Conservation (phyloP, 1,140 invertebrate genomes). For the Pinna nobilis region DNA sequence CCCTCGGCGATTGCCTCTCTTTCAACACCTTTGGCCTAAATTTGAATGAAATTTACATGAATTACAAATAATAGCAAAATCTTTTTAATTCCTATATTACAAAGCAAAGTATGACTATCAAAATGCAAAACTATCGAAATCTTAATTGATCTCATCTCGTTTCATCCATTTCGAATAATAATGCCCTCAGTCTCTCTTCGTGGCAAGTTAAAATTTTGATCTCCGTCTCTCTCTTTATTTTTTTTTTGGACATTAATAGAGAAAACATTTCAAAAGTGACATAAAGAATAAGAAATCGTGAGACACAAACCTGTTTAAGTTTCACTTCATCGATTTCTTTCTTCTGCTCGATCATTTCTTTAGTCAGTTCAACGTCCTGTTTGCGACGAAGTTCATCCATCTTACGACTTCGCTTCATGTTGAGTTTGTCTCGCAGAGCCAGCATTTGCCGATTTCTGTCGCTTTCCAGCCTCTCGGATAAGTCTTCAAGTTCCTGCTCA, state of each 20-base stretch:
- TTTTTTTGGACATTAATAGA: neutral
- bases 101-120: too few relatives aligned
- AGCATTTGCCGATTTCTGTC: slow-evolving; percentile 63
- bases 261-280: neutral
- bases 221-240: too few relatives aligned
- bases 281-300: neutral
- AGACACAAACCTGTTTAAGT: slow-evolving; percentile 54
- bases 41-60: neutral
- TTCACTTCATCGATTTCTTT: slow-evolving; percentile 69
- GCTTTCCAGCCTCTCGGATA: slow-evolving; percentile 61
- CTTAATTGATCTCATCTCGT: too few relatives aligned
- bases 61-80: neutral
- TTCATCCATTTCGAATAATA: too few relatives aligned
- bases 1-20: slow-evolving; percentile 67
- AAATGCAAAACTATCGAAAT: too few relatives aligned
- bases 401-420: slow-evolving; percentile 52
- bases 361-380: slow-evolving; percentile 67
- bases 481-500: slow-evolving; percentile 63
- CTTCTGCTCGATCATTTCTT: slow-evolving; percentile 70
- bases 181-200: too few relatives aligned
- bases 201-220: too few relatives aligned
- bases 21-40: slow-evolving; percentile 66
- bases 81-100: too few relatives aligned
- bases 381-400: slow-evolving; percentile 65
- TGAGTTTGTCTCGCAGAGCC: slow-evolving; percentile 63